These are phyloP conservation scores for Cheilosia soror DNA, from an alignment of 2,888 invertebrate genomes.

Conservation along the genomic window DNA sequence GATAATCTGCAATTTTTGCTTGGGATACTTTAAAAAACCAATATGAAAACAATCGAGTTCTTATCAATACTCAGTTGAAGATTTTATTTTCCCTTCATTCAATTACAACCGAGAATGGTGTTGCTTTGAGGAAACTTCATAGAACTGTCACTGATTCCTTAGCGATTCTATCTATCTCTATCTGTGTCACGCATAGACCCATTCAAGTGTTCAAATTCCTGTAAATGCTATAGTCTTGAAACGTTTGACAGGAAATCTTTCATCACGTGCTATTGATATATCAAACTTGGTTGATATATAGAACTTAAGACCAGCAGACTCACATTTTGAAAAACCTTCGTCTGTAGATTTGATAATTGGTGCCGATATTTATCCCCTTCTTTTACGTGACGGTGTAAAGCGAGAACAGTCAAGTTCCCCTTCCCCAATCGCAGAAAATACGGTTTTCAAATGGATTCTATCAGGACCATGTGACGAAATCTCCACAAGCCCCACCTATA, in stretches of 20 bases:
- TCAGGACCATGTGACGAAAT: slow-evolving; percentile 17
- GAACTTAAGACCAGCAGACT: slow-evolving; percentile 31
- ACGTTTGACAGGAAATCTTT: slow-evolving; percentile 22
- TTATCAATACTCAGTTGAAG: neutral
- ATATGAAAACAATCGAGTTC: neutral
- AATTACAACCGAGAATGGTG: neutral
- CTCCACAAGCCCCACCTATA: neutral
- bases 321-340: slow-evolving; percentile 25
- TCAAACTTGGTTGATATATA: slow-evolving; percentile 10
- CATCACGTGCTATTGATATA: neutral
- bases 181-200: neutral
- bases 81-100: neutral
- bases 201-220: no score
- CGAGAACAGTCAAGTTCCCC: neutral
- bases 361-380: slow-evolving; percentile 34
- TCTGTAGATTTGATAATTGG: no score
- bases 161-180: no score
- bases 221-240: slow-evolving; percentile 7
- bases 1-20: neutral
- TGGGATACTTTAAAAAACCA: neutral
- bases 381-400: slow-evolving; percentile 17
- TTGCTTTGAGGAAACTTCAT: no score
- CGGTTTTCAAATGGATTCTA: slow-evolving; percentile 22
- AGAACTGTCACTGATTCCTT: no score
- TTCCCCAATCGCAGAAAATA: slow-evolving; percentile 28